phyloP scores from a whole-genome alignment of 2,888 invertebrate genomes.

The Zygaena filipendulae region DNA sequence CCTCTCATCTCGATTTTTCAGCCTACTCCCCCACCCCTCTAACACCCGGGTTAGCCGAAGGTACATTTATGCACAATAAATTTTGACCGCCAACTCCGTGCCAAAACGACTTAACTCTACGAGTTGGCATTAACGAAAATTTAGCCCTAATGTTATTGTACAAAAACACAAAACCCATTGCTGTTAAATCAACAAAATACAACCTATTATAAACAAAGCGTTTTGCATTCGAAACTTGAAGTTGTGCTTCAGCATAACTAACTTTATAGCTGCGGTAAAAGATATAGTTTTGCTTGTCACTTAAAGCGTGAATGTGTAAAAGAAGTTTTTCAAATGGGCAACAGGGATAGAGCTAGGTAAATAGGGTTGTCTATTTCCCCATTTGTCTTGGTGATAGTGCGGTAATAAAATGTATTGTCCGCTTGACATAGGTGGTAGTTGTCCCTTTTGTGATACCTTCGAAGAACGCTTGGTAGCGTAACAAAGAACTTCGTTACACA shows the following conservation, averaged over 20 bases:
- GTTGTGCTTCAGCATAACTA: conserved; percentile 39
- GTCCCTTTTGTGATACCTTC: too few species aligned
- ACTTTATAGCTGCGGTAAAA: conserved; percentile 29
- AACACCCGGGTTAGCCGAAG: conserved; percentile 66
- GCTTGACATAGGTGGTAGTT: too few species aligned
- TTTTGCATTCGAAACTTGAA: conserved; percentile 42
- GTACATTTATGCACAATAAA: conserved; percentile 70
- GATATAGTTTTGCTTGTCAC: conserved; percentile 26
- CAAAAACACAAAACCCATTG: conserved; percentile 20
- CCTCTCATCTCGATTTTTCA: conserved; percentile 64
- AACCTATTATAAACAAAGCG: conserved; percentile 54
- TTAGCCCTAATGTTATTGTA: conserved; percentile 17
- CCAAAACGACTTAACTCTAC: conserved; percentile 48
- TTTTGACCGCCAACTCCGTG: conserved; percentile 55
- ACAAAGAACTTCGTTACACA: too few species aligned
- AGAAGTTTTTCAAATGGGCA: conserved; percentile 54
- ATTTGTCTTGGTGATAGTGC: conserved; percentile 59
- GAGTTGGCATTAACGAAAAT: conserved; percentile 21
- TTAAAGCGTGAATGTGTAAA: conserved; percentile 31
- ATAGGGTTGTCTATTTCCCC: conserved; percentile 59
- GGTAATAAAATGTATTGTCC: conserved; percentile 49
- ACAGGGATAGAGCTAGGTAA: conserved; percentile 47
- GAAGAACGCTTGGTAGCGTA: too few species aligned
- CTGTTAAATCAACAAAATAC: conserved; percentile 24
- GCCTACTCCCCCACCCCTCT: conserved; percentile 60